Evolutionary conservation across 1,140 invertebrate genomes (phyloP).

Genomic region (Camponotus pennsylvanicus): DNA sequence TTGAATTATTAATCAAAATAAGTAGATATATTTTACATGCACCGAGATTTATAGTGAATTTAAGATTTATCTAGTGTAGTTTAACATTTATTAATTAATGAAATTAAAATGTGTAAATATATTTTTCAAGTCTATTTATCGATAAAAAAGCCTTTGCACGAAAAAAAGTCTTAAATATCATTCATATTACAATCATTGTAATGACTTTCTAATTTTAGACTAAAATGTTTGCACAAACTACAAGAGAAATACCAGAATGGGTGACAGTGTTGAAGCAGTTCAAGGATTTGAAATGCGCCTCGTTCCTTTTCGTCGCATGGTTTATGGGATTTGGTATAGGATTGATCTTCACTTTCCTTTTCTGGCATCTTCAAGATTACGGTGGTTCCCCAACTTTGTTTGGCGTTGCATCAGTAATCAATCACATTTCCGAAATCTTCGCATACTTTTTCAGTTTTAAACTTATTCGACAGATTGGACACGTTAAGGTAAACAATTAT

Average conservation of each 20-base stretch:
- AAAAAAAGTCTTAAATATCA: background rate
- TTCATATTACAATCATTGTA: background rate
- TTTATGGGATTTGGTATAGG: conserved; percentile 99
- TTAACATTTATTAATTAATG: conserved; percentile 2
- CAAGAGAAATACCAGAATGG: conserved; percentile 96
- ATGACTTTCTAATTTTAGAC: conserved; percentile 87
- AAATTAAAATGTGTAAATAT: background rate
- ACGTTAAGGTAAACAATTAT: conserved; percentile 91
- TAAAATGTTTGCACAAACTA: conserved; percentile 97
- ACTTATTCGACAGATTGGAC: conserved; percentile 97
- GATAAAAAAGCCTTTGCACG: background rate
- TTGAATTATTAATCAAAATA: too few relatives aligned
- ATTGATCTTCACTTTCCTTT: conserved; percentile 99
- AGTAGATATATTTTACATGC: too few relatives aligned
- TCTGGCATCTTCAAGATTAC: conserved; percentile 99
- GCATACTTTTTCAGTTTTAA: conserved; percentile 99
- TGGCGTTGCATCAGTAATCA: conserved; percentile 99
- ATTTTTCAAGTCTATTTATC: background rate
- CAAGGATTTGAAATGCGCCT: conserved; percentile 95
- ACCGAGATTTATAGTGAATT: too few relatives aligned
- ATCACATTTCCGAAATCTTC: conserved; percentile 99
- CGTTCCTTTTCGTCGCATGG: conserved; percentile 98
- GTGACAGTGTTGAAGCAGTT: conserved; percentile 96
- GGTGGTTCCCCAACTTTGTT: conserved; percentile 99
- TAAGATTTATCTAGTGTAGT: too few relatives aligned